Base-by-base conservation (phyloP, 1,140 invertebrate genomes). In the Eupeodes corollae region DNA sequence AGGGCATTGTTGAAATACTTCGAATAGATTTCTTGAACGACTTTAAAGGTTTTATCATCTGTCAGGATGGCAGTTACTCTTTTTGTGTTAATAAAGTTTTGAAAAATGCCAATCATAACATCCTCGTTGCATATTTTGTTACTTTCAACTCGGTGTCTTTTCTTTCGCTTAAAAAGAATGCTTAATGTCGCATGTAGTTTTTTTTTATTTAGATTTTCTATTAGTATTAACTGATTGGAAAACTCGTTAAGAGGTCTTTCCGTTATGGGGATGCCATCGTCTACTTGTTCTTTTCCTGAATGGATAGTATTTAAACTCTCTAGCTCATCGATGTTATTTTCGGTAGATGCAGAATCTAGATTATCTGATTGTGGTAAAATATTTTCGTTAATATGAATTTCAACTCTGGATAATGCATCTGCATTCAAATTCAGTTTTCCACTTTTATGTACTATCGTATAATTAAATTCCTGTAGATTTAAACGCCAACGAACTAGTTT, bases 361-460 rank as follows among this genome's bases (percentile, higher is more conserved):
- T n/a, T n/a, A 16, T n/a, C 12, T 9, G n/a, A n/a, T n/a, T n/a
- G n/a, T n/a, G n/a, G n/a, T n/a, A n/a, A n/a, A n/a, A n/a, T 34
- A 13, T 8, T 12, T 11, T 39, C 21, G 10, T 6, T 13, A 9
- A 34, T 18, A 10, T 52, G 14, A 43, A 49, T 14, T 49, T 49
- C 37, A 3, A 58, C 51, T 47, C 44, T 18, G 43, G 41, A 46
- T 34, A 68, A 42, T 5, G 57, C 53, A 37, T 69, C 67, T 0
- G 57, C 63, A 44, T 65, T 66, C 12, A 43, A 44, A 51, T 68
- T 61, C 9, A 44, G 9, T 47, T 47, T n/a, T n/a, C n/a, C n/a
- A n/a, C n/a, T n/a, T n/a, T n/a, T n/a, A n/a, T n/a, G n/a, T n/a
- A n/a, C n/a, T n/a, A n/a, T n/a, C n/a, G n/a, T n/a, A n/a, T n/a